Conservation (phyloP, 2,113 vertebrate species). For the Heterochromis multidens region DNA sequence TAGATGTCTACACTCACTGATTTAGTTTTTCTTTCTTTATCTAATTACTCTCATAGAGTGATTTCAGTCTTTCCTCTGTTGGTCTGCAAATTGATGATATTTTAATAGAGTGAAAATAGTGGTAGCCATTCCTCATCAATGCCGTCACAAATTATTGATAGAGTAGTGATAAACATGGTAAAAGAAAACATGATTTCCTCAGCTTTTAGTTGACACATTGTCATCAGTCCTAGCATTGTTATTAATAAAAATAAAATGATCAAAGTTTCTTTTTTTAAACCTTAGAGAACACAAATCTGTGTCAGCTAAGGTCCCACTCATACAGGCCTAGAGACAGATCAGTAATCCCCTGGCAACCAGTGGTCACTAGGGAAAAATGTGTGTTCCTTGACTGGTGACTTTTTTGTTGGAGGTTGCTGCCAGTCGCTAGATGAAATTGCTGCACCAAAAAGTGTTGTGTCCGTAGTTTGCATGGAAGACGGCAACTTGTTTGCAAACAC, state of each 20-base stretch:
- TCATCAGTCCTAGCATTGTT: neutral
- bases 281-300: neutral
- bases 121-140: neutral
- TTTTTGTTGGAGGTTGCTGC: neutral
- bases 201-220: neutral
- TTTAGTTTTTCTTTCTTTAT: neutral
- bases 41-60: neutral
- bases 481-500: neutral
- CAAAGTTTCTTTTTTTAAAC: neutral
- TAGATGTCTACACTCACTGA: neutral
- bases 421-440: neutral
- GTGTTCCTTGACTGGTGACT: fast-evolving
- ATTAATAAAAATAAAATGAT: neutral
- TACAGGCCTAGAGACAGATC: neutral
- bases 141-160: neutral
- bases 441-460: neutral
- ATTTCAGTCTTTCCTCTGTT: neutral
- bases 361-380: neutral
- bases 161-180: neutral
- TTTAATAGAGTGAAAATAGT: neutral
- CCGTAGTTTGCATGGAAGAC: neutral
- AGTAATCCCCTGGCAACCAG: neutral
- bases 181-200: neutral
- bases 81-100: neutral
- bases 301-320: neutral